Percentiles rank a stretch among this genome's conserved stretches.
Evolutionary conservation across 2,888 invertebrate genomes (phyloP).

Genomic region (Caenorhabditis becei): DNA sequence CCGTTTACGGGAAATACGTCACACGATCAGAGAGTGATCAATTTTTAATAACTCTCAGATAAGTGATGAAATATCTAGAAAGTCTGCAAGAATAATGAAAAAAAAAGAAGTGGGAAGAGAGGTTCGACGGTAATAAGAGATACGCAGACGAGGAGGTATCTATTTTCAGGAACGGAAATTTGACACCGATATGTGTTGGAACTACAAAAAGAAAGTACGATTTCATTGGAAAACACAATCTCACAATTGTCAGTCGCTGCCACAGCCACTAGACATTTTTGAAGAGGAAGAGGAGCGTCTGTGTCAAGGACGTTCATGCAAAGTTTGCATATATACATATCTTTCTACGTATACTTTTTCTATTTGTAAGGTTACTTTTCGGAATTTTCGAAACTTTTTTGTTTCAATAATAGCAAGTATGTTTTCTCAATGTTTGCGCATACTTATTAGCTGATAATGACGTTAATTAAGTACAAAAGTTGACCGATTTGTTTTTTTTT

Average conservation of each 20-base stretch:
- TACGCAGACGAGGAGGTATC: slow-evolving; percentile 1
- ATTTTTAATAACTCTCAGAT: slow-evolving; percentile 27
- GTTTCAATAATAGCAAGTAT: too few relatives aligned
- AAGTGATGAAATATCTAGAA: not conserved
- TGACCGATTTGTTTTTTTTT: too few relatives aligned
- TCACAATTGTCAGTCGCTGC: not conserved
- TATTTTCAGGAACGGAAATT: slow-evolving; percentile 10
- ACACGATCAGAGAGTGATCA: slow-evolving; percentile 7
- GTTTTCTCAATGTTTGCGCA: too few relatives aligned
- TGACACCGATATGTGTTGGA: not conserved
- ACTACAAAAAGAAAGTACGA: not conserved
- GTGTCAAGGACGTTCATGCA: slow-evolving; percentile 1
- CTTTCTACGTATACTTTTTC: not conserved
- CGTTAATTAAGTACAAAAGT: too few relatives aligned
- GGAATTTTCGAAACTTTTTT: too few relatives aligned
- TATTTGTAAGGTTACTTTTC: not conserved
- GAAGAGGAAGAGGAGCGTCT: not conserved
- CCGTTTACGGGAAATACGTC: slow-evolving; percentile 4
- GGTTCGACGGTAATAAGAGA: not conserved
- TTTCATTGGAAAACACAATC: not conserved
- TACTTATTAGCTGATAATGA: too few relatives aligned
- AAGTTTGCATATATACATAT: not conserved
- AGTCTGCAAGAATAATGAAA: not conserved
- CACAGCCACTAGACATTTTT: not conserved
- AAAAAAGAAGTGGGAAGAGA: slow-evolving; percentile 4